Evolutionary conservation across 2,797 vertebrate species (phyloP).

Genomic region (Hephaestus fuliginosus): DNA sequence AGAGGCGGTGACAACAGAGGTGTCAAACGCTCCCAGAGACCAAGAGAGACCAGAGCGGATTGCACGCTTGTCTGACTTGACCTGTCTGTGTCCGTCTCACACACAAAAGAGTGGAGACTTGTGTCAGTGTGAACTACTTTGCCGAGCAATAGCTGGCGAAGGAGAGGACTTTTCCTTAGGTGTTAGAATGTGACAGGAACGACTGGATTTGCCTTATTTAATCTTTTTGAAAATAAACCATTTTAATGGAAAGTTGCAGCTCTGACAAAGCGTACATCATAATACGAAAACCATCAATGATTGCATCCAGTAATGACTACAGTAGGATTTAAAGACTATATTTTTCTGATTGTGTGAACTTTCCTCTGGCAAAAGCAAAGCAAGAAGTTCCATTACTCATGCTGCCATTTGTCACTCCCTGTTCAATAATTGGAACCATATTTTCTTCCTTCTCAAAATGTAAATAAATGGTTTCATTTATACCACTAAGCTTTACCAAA

Average conservation of each 20-base stretch:
- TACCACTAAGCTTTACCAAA: background rate
- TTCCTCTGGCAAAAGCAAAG: background rate
- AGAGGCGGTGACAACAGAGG: constrained; percentile 46
- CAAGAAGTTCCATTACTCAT: constrained; percentile 8
- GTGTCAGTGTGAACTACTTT: background rate
- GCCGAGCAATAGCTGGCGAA: background rate
- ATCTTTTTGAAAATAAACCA: background rate
- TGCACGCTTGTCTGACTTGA: constrained; percentile 45
- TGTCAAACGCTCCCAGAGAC: constrained; percentile 47
- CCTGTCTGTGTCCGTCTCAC: constrained; percentile 32
- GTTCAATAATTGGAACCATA: constrained; percentile 11
- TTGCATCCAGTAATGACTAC: background rate
- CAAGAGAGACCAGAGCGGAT: constrained; percentile 15
- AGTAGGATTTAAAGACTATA: background rate
- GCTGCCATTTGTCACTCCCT: background rate
- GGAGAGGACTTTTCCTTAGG: background rate
- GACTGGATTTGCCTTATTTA: background rate
- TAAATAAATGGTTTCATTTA: constrained; percentile 2
- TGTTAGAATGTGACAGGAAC: background rate
- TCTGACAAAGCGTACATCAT: background rate
- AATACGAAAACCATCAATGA: background rate
- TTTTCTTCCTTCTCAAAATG: background rate
- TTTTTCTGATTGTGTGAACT: background rate
- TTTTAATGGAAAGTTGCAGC: background rate
- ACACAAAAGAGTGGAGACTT: background rate